Evolutionary conservation across 2,113 vertebrate genomes (phyloP), one percentile per base, ranked within the genome.

Genomic region (Ceratotherium simum): DNA sequence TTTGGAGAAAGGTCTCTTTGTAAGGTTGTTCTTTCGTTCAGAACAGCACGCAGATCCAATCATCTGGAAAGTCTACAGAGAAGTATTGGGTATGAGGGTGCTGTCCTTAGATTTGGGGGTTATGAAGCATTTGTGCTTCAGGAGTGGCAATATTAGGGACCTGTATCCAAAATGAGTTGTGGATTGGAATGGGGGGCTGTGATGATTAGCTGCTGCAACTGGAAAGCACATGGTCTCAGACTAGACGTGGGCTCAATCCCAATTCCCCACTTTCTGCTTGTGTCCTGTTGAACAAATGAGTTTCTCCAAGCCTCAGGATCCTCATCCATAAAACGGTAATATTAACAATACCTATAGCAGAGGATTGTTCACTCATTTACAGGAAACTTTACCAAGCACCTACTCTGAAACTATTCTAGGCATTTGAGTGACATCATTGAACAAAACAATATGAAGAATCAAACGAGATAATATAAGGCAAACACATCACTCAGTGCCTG

Each of bases 1-100:
- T 95, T 91, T 87, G 92, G 97, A 97, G 96, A 81, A 95, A 90
- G 58, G 60, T 69, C 96, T 96, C 94, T 85, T 36, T 69, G 48
- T 46, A n/a, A 96, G 33, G 33, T 62, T 33, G 0, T 64, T 1
- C 3, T 79, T 90, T 98, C 95, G 42, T 51, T 69, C 95, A 87
- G 75, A 95, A 46, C 42, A 75, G 79, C 48, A 2, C 16, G 9
- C 16, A 14, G 25, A 62, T 21, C 14, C 85, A 95, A 13, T 70
- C 91, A 70, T 58, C 90, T 31, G 42, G 82, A 92, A 94, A 92
- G 42, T 27, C 8, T 48, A 16, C 13, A 23, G 54, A n/a, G 73
- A 79, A 39, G 25, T 23, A 7, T 12, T 62, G 13, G 8, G 16
- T 36, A 4, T 67, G 27, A 93, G 31, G 14, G 3, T 21, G 51